Conservation (phyloP, 1,140 invertebrate genomes). For the Octopus sinensis region DNA sequence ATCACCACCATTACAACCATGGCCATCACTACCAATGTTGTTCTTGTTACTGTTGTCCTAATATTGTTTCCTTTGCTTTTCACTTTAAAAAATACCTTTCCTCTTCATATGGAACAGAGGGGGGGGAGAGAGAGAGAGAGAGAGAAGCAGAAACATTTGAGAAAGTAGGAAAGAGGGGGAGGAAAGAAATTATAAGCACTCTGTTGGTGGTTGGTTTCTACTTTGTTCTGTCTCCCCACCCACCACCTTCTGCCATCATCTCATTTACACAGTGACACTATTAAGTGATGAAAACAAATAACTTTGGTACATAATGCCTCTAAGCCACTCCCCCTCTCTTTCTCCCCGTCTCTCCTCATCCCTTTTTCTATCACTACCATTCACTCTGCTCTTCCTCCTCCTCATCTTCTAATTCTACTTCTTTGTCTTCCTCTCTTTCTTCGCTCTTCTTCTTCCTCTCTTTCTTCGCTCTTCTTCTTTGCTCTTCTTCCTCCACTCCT, state of each 20-base stretch:
- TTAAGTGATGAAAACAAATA: not conserved
- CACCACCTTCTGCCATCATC: not conserved
- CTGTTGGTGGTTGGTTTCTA: not conserved
- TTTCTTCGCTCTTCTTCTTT: too few species aligned
- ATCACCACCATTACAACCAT: too few species aligned
- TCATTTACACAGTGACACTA: not conserved
- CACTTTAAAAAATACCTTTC: too few species aligned
- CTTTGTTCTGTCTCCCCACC: not conserved
- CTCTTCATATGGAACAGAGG: not conserved
- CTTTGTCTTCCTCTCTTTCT: not conserved
- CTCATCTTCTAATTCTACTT: not conserved
- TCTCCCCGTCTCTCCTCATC: not conserved
- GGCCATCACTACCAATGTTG: too few species aligned
- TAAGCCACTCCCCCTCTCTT: not conserved
- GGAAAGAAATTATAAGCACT: not conserved
- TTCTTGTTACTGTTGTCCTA: too few species aligned
- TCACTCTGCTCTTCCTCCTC: not conserved
- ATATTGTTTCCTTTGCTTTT: too few species aligned
- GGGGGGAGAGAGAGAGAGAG: constrained; percentile 18
- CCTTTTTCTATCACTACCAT: not conserved
- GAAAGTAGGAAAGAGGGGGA: constrained; percentile 12
- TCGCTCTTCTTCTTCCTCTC: too few species aligned
- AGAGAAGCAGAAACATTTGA: constrained; percentile 11
- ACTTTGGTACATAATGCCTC: not conserved
- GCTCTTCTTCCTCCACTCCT: not conserved